A percentile compares a stretch with the other conserved stretches of the same genome.
Evolutionary conservation across 2,888 invertebrate genomes (phyloP).

Genomic region (Morpho helenor): DNA sequence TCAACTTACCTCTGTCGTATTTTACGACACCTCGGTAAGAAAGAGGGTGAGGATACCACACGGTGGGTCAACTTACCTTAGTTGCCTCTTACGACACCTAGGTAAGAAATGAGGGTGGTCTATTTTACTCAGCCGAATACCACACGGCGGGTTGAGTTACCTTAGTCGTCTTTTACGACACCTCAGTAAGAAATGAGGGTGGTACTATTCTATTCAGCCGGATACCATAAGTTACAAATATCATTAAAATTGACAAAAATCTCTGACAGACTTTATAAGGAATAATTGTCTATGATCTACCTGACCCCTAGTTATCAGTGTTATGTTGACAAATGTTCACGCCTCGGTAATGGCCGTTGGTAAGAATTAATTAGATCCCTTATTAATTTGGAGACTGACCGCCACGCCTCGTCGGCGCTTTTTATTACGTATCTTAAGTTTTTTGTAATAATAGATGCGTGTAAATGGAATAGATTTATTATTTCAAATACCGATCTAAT

Average conservation of each 20-base stretch:
- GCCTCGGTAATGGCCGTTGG: constrained; percentile 44
- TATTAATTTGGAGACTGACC: constrained; percentile 65
- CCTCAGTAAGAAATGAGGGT: no score
- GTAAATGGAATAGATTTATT: not conserved
- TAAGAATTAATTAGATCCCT: constrained; percentile 58
- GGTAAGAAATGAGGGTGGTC: no score
- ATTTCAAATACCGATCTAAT: constrained; percentile 8
- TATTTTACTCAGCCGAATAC: no score
- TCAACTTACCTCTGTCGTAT: no score
- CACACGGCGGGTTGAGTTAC: no score
- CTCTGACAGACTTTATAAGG: not conserved
- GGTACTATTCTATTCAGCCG: no score
- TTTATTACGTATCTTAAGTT: constrained; percentile 12
- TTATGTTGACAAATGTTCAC: constrained; percentile 64
- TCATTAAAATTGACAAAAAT: not conserved
- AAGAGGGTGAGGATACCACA: no score
- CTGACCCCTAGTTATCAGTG: constrained; percentile 51
- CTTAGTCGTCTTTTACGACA: no score
- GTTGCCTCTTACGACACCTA: no score
- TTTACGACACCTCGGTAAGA: no score
- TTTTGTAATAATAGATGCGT: constrained; percentile 10
- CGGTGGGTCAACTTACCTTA: no score
- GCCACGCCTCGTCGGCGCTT: constrained; percentile 38
- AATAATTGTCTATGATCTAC: not conserved
- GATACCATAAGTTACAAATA: not conserved